Evolutionary conservation across 2,888 invertebrate genomes (phyloP).

Genomic region (Athrips mouffetella): DNA sequence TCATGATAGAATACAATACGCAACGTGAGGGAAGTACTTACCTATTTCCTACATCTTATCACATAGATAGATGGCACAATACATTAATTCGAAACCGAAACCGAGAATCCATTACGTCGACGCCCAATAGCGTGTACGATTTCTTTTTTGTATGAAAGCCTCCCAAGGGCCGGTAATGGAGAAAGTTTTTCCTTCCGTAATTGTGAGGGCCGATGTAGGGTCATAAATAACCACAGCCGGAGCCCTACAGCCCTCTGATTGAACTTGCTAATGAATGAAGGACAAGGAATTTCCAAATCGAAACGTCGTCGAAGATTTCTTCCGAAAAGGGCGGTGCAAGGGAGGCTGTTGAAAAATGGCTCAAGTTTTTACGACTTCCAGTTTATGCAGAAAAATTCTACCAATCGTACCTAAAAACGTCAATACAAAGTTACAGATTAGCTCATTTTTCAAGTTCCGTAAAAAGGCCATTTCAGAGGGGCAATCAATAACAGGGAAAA

Average conservation of each 20-base stretch:
- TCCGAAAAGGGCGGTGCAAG: conserved; percentile 35
- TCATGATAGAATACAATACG: no score
- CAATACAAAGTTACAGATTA: conserved; percentile 12
- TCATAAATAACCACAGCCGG: conserved; percentile 74
- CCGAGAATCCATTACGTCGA: conserved; percentile 67
- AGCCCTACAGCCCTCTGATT: conserved; percentile 58
- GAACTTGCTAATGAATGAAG: conserved; percentile 78
- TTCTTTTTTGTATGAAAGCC: conserved; percentile 69
- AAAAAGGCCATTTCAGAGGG: conserved; percentile 1
- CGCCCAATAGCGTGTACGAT: conserved; percentile 60
- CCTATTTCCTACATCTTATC: not conserved
- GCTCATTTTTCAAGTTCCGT: conserved; percentile 12
- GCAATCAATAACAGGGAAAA: conserved; percentile 6
- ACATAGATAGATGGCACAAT: not conserved
- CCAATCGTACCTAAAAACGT: conserved; percentile 6
- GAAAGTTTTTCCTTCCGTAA: conserved; percentile 75
- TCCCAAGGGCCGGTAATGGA: conserved; percentile 66
- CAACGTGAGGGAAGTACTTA: no score
- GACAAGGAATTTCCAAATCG: conserved; percentile 72
- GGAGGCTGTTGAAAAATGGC: conserved; percentile 54
- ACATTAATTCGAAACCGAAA: conserved; percentile 48
- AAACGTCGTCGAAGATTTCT: conserved; percentile 42
- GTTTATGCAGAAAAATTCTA: conserved; percentile 15
- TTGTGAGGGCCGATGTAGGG: conserved; percentile 72
- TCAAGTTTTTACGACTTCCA: conserved; percentile 45